phyloP scores from a whole-genome alignment of 1,140 invertebrate species.

The Heliconius nattereri region DNA sequence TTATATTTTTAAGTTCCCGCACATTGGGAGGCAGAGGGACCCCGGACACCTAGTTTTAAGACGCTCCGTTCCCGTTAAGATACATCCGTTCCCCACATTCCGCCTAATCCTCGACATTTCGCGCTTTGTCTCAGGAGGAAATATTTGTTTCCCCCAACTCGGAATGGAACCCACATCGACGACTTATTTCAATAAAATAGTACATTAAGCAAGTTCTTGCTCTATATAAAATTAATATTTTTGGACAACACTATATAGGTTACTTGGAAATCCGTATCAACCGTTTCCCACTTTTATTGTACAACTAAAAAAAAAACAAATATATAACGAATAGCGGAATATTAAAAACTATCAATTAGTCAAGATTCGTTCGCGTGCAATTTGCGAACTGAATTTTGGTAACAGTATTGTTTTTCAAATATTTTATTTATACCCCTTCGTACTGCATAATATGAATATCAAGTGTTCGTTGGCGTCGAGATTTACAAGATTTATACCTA shows the following conservation, averaged over 20 bases:
- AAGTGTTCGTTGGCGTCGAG: conserved; percentile 9
- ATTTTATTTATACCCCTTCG: conserved; percentile 17
- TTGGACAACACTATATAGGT: conserved; percentile 16
- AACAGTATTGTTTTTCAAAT: conserved; percentile 15
- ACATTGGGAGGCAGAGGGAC: too few species aligned
- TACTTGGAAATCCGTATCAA: conserved; percentile 23
- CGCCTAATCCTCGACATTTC: too few species aligned
- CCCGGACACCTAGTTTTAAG: too few species aligned
- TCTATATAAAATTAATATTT: neutral
- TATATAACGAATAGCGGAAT: conserved; percentile 26
- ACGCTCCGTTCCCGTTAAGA: too few species aligned
- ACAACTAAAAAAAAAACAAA: neutral
- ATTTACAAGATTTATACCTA: neutral
- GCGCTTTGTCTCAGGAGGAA: too few species aligned
- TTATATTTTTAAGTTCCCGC: too few species aligned
- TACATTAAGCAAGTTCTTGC: neutral
- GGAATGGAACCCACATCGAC: too few species aligned
- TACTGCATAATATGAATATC: conserved; percentile 16
- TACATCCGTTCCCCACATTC: too few species aligned
- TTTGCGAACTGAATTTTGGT: conserved; percentile 28
- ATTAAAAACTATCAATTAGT: conserved; percentile 33
- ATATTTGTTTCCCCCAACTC: too few species aligned
- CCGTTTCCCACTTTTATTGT: neutral
- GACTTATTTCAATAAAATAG: neutral
- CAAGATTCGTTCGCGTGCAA: conserved; percentile 27